A percentile compares a stretch with the other conserved stretches of the same genome.
phyloP scores from a whole-genome alignment of 2,888 invertebrate species.

The Tetragnatha montana region DNA sequence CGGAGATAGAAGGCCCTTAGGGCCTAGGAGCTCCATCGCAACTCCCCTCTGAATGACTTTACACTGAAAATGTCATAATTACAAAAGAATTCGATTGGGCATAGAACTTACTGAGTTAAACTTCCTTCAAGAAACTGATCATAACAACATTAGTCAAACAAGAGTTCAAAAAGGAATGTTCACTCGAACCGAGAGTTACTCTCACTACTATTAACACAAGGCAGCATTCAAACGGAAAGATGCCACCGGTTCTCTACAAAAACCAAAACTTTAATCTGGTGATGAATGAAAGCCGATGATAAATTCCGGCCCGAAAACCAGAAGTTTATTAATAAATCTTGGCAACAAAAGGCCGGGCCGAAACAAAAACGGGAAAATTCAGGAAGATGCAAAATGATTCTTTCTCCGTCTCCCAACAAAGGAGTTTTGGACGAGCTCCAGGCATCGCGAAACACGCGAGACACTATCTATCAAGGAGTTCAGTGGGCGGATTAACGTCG shows the following conservation, averaged over 20 bases:
- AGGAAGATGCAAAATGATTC: conserved; percentile 50
- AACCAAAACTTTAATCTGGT: conserved; percentile 12
- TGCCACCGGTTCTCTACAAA: conserved; percentile 7
- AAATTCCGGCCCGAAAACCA: conserved; percentile 26
- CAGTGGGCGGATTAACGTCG: too few relatives aligned
- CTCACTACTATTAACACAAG: neutral
- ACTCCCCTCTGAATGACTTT: too few relatives aligned
- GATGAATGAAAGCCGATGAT: conserved; percentile 42
- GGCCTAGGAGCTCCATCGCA: too few relatives aligned
- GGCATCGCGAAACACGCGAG: conserved; percentile 50
- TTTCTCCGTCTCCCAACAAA: neutral
- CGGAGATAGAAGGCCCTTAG: too few relatives aligned
- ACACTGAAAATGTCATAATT: too few relatives aligned
- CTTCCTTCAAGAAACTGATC: neutral
- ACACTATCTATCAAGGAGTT: neutral
- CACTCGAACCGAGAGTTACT: too few relatives aligned
- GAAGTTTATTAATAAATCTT: conserved; percentile 57
- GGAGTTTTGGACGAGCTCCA: conserved; percentile 10
- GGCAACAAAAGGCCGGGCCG: conserved; percentile 33
- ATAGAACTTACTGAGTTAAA: neutral
- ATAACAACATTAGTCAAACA: neutral
- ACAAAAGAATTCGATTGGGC: too few relatives aligned
- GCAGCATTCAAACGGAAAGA: neutral
- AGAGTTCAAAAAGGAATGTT: neutral
- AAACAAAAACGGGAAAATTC: conserved; percentile 6